Evolutionary conservation across 2,888 invertebrate species (phyloP), one percentile per base, ranked within the genome.

Genomic region (Tillus elongatus): DNA sequence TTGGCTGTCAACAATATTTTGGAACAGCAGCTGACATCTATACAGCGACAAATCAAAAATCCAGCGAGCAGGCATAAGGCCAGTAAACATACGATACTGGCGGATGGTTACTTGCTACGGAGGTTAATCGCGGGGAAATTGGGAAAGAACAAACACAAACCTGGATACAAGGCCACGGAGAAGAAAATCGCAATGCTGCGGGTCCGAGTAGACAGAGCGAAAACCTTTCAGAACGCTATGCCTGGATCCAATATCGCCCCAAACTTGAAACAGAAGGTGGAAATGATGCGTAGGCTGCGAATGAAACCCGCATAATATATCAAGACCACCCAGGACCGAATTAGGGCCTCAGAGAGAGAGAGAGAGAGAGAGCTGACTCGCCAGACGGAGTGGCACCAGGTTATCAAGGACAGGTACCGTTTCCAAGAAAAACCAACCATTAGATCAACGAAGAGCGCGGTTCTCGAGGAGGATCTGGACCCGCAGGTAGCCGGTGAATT

Each of bases 231-330:
- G n/a, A 6, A 19, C 6, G n/a, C n/a, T n/a, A 19, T 8, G 24
- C 24, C 24, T 6, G 24, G 24, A 19, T 6, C 6, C 6, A n/a
- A 6, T 8, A 19, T 19, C 24, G 6, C 24, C 24, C 6, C 6
- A 19, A n/a, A 19, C 9, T 10, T 29, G 4, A 9, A 9, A 12
- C 9, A 8, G 6, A 10, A 29, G 30, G 30, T 10, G 8, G 4
- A 6, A 8, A 9, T 29, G 6, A 29, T 29, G 9, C 8, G 30
- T 8, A 29, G 10, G 13, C 9, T 29, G 13, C 8, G 9, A 8
- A 29, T 29, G 30, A 29, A 29, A 11, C 30, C 30, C 9, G 6
- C 30, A 6, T 6, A 29, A 29, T 29, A 29, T 10, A 8, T 29
- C 9, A 11, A 29, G 6, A 11, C 11, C 9, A 8, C 11, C 30